Evolutionary conservation across 2,113 vertebrate species (phyloP).

Genomic region (Chitala chitala): DNA sequence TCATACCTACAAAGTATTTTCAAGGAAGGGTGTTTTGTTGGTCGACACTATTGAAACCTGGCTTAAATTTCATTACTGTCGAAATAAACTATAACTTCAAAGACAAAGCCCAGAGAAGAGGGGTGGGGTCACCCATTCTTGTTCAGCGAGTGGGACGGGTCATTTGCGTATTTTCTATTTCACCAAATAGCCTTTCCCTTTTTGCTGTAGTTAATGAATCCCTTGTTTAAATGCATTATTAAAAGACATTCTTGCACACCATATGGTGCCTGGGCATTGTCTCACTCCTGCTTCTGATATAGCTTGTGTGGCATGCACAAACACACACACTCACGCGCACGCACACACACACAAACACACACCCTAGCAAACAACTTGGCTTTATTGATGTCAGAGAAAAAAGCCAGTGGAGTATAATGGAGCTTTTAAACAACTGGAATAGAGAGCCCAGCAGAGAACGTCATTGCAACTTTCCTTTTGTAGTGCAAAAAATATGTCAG

Average conservation of each 20-base stretch:
- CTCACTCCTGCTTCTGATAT: background rate
- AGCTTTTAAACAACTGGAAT: background rate
- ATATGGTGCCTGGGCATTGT: background rate
- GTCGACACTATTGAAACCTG: background rate
- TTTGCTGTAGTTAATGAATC: constrained; percentile 2
- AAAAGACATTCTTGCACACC: background rate
- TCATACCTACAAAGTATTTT: background rate
- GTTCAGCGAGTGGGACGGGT: too few relatives aligned
- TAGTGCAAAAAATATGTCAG: too few relatives aligned
- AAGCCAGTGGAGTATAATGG: background rate
- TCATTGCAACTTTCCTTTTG: too few relatives aligned
- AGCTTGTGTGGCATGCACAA: background rate
- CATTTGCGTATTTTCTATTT: too few relatives aligned
- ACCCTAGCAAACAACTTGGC: too few relatives aligned
- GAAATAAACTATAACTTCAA: background rate
- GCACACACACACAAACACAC: too few relatives aligned
- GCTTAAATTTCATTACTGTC: background rate
- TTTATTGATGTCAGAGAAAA: background rate
- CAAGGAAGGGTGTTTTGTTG: background rate
- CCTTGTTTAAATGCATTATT: background rate
- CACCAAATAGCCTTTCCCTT: background rate
- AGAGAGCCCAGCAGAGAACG: too few relatives aligned
- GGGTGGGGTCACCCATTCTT: too few relatives aligned
- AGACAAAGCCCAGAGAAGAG: too few relatives aligned
- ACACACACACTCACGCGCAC: background rate